A percentile compares a stretch with the other conserved stretches of the same genome.
These are phyloP conservation scores for Odontesthes bonariensis DNA, from an alignment of 2,113 vertebrate species.

Conservation along the genomic window DNA sequence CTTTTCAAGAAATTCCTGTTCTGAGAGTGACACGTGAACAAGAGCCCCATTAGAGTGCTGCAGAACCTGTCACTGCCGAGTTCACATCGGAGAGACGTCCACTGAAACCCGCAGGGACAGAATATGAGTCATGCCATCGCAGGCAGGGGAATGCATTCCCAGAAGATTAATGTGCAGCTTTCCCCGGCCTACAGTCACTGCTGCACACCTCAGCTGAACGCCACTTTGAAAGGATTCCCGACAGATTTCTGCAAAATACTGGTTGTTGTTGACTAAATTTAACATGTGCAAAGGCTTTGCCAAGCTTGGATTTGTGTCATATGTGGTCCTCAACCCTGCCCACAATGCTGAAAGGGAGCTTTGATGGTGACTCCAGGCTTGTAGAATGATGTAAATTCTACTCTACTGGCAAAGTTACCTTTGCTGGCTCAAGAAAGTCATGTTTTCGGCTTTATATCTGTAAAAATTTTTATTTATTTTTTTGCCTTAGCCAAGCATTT, in stretches of 20 bases:
- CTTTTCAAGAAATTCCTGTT: conserved; percentile 66
- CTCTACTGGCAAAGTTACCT: background rate
- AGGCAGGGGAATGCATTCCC: conserved; percentile 52
- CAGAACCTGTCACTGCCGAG: conserved; percentile 35
- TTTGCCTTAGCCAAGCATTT: background rate
- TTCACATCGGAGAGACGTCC: conserved; percentile 37
- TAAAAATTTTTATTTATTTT: background rate
- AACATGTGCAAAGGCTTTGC: conserved; percentile 35
- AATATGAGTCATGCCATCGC: conserved; percentile 60
- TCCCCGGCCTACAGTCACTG: background rate
- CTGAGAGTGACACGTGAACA: conserved; percentile 53
- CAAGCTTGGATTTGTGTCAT: conserved; percentile 25
- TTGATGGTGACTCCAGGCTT: conserved; percentile 1
- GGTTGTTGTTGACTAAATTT: conserved; percentile 29
- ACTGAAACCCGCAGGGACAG: conserved; percentile 45
- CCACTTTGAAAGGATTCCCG: background rate
- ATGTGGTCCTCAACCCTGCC: background rate
- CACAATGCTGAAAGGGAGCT: conserved; percentile 20
- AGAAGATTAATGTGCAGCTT: conserved; percentile 39
- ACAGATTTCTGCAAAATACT: conserved; percentile 6
- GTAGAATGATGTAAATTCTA: background rate
- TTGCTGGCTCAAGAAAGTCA: background rate
- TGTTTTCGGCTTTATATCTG: background rate
- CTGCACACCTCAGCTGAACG: conserved; percentile 17
- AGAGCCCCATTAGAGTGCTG: conserved; percentile 35